Conservation (phyloP, 2,797 vertebrate genomes). For the Danio jaintianensis region DNA sequence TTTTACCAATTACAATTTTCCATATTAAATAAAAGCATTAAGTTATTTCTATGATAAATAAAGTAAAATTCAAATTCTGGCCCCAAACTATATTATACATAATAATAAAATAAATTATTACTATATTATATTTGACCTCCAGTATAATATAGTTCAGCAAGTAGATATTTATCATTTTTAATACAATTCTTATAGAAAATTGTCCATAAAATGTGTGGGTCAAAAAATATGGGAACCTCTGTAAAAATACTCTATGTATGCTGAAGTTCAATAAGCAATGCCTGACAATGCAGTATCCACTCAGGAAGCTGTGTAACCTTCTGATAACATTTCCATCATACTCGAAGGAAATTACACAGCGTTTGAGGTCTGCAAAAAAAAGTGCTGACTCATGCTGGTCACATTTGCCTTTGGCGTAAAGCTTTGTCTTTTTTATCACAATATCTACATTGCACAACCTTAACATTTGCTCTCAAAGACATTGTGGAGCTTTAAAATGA, state of each 20-base stretch:
- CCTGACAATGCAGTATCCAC: constrained; percentile 10
- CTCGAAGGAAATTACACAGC: constrained; percentile 21
- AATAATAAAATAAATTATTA: no score
- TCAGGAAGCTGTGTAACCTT: constrained; percentile 52
- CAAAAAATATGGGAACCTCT: neutral
- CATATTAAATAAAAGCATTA: no score
- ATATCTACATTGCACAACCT: neutral
- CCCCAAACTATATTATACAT: no score
- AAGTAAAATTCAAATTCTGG: no score
- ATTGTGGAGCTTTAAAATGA: neutral
- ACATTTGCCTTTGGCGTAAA: neutral
- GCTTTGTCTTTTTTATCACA: constrained; percentile 1
- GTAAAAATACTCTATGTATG: neutral
- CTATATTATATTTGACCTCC: no score
- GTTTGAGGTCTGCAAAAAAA: neutral
- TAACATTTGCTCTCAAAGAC: neutral
- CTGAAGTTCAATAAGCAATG: constrained; percentile 1
- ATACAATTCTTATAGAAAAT: neutral
- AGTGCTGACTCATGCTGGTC: neutral
- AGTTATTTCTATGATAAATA: no score
- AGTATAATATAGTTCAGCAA: no score
- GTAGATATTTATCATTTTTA: no score
- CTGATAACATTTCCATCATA: constrained; percentile 47
- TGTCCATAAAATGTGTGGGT: neutral
- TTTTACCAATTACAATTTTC: neutral